Percentiles rank a stretch among this genome's conserved stretches.
Evolutionary conservation across 2,113 vertebrate species (phyloP).

Genomic region (Nansenia antarctica): DNA sequence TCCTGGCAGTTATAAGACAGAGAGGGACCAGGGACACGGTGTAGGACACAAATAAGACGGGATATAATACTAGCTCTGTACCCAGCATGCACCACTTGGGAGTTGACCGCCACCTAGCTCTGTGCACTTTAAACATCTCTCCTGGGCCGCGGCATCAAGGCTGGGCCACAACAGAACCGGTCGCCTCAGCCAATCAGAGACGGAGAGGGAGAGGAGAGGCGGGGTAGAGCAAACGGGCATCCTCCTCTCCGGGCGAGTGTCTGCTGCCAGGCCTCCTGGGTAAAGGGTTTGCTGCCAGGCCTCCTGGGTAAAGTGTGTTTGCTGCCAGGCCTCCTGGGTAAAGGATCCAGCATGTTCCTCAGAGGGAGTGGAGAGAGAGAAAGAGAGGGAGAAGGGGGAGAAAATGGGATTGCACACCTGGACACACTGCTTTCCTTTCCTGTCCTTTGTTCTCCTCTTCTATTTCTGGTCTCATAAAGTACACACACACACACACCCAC

Average conservation of each 20-base stretch:
- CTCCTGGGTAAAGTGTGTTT: no score
- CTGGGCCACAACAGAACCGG: slow-evolving; percentile 4
- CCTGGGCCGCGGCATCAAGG: slow-evolving; percentile 7
- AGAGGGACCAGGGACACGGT: no score
- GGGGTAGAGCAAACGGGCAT: background rate
- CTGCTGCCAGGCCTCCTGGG: background rate
- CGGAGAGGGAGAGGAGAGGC: background rate
- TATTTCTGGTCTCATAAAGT: slow-evolving; percentile 9
- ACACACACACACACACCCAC: background rate
- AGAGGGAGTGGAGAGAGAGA: background rate
- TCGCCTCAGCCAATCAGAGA: slow-evolving; percentile 9
- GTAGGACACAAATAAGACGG: no score
- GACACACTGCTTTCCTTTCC: slow-evolving; percentile 10
- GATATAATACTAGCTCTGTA: no score
- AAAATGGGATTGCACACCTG: slow-evolving; percentile 13
- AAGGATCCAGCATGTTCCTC: slow-evolving; percentile 12
- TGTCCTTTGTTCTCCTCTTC: slow-evolving; percentile 1
- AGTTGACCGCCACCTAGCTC: slow-evolving; percentile 1
- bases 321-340: background rate
- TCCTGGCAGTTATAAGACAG: no score
- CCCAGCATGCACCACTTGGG: background rate
- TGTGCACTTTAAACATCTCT: slow-evolving; percentile 12
- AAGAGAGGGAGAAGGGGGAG: no score
- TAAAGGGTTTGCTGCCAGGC: no score
- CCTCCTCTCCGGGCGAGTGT: background rate